A percentile compares a stretch with the other conserved stretches of the same genome.
Conservation (phyloP, 1,140 invertebrate species). For the Dryas iulia region DNA sequence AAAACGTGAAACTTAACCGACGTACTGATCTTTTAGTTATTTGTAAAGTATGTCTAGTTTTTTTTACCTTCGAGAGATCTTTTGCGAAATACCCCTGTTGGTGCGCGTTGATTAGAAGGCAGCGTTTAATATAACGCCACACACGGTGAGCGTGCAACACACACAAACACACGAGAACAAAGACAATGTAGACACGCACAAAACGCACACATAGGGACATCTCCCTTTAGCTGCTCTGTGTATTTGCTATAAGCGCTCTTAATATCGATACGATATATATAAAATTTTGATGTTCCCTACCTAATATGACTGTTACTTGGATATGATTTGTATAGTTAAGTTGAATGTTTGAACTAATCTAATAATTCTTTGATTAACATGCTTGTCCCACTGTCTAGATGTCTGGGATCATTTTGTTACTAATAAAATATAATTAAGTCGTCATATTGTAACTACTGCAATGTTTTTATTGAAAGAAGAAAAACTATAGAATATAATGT, state of each 20-base stretch:
- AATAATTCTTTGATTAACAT: conserved; percentile 58
- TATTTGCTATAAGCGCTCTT: conserved; percentile 76
- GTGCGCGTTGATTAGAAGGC: conserved; percentile 72
- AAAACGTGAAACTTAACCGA: conserved; percentile 65
- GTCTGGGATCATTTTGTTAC: conserved; percentile 47
- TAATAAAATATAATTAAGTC: conserved; percentile 24
- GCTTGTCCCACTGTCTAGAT: conserved; percentile 66
- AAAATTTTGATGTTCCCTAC: conserved; percentile 34
- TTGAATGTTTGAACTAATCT: conserved; percentile 54
- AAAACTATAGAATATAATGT: conserved; percentile 20
- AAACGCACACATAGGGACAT: conserved; percentile 72
- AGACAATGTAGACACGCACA: conserved; percentile 80
- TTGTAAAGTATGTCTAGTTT: conserved; percentile 71
- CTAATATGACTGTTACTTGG: conserved; percentile 34
- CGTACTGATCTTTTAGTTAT: conserved; percentile 59
- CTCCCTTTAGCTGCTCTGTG: conserved; percentile 71
- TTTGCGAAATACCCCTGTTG: conserved; percentile 94
- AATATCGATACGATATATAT: conserved; percentile 20
- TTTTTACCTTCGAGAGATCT: conserved; percentile 93
- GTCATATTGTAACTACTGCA: conserved; percentile 11
- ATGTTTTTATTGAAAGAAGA: conserved; percentile 24
- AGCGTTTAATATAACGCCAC: conserved; percentile 73
- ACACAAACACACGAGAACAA: conserved; percentile 81
- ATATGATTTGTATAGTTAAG: conserved; percentile 42
- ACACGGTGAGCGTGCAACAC: conserved; percentile 81